Base-by-base conservation (phyloP, 1,140 invertebrate species). In the Dolichoris vasculosae region DNA sequence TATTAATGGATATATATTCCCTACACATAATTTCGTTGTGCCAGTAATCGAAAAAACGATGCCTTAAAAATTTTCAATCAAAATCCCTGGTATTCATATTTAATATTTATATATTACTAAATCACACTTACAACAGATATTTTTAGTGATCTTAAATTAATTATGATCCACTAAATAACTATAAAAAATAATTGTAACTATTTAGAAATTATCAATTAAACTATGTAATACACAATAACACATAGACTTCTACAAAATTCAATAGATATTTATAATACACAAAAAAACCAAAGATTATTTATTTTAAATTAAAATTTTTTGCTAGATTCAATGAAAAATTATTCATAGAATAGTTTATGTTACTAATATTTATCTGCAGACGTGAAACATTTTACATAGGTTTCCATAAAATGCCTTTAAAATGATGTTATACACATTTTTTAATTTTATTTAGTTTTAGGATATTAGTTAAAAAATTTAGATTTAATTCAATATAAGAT, bases 261-360 rank as follows among this genome's bases (percentile, higher is more conserved):
- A 20, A 73, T n/a, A 11, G 2, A n/a, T 73, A 43, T 43, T 73
- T 9, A n/a, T 73, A 51, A 81, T 55, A 7, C 71, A 81, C 71
- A 38, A 40, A 73, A 23, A 71, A 82, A 82, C 30, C 3, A 38
- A n/a, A 15, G 20, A 64, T 32, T 43, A 38, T 30, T 38, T 71
- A 46, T n/a, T 32, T 30, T 32, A 26, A 20, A 46, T 30, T 51
- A 48, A 73, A 73, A 26, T 35, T 59, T 55, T 75, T 43, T 30
- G 40, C 48, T 83, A 40, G 46, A 63, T 32, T 75, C 67, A 43
- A 78, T 30, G 63, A 32, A 55, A 84, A 84, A 84, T 84, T 84
- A 84, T 84, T 84, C 46, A 84, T 48, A 67, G 69, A 82, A 82
- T 82, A 55, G 75, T 75, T 55, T 59, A 59, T 81, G 77, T 46